These are phyloP conservation scores for Julus scandinavius DNA, from an alignment of 2,888 invertebrate genomes.

Conservation along the genomic window DNA sequence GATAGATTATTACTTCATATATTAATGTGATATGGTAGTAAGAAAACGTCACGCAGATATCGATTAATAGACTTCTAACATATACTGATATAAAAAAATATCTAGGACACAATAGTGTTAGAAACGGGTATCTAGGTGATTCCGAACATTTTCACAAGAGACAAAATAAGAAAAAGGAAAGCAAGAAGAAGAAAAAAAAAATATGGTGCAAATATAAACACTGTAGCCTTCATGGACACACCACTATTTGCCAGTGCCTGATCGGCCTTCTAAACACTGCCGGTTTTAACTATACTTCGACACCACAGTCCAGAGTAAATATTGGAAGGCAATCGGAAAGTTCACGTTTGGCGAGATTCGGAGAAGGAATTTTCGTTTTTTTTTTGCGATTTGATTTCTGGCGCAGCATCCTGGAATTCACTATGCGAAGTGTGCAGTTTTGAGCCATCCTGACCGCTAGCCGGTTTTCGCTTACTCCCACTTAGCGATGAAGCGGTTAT, in stretches of 20 bases:
- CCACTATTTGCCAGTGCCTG: not conserved
- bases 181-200: not conserved
- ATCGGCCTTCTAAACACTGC: not conserved
- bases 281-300: not conserved
- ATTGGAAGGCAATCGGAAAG: not conserved
- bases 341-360: not conserved
- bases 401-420: not conserved
- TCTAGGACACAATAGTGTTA: not conserved
- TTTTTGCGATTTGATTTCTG: not conserved
- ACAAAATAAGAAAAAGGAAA: not conserved
- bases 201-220: not conserved
- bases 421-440: slow-evolving; percentile 1
- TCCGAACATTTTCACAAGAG: not conserved
- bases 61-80: slow-evolving; percentile 3
- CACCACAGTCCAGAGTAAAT: not conserved
- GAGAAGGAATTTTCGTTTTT: not conserved
- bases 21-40: slow-evolving; percentile 1
- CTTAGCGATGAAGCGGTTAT: not conserved
- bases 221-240: not conserved
- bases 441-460: not conserved
- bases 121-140: not conserved
- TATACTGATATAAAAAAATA: not conserved
- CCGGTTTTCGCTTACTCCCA: not conserved
- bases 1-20: not conserved
- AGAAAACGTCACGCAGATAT: not conserved